Base-by-base conservation (phyloP, 2,888 invertebrate species). In the Loripinus fragilis region DNA sequence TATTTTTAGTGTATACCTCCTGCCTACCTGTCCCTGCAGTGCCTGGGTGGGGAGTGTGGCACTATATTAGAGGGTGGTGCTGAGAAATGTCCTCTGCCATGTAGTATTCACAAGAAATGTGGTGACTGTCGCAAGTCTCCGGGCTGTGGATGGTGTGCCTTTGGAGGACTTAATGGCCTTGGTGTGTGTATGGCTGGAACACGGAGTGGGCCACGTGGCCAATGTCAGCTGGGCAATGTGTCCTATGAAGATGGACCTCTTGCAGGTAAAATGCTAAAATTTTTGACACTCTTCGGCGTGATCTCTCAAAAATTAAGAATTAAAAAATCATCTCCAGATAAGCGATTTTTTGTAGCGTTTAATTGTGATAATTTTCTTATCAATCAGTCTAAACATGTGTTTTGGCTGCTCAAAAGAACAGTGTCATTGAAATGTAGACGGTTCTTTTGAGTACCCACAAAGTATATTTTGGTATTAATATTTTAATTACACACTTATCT, bases 111-210 rank as follows among this genome's bases (percentile, higher is more conserved):
- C 90, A 96, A 95, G 7, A 97, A 97, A 91, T 98, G 98, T 90
- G 96, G 97, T 0, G 96, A 96, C 45, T 98, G 98, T 91, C 94
- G 98, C 65, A 95, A 96, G 83, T 96, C 97, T 89, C 97, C 97
- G 0, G 97, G 97, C 89, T 98, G 98, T 91, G 98, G 98, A 15
- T 99, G 98, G 98, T 98, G 98, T 93, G 96, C 97, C 0, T 88
- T 92, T 33, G 91, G 91, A 2, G 65, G 96, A 95, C 90, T 83
- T 71, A 90, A 91, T 73, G 95, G 95, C 0, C 87, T 92, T 74
- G 98, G 98, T n/a, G 95, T 97, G 7, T 98, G 98, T 89, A 96
- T 97, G 0, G 96, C 97, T 92, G 98, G 98, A 0, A 97, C 97
- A 0, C 95, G 96, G 70, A 94, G 94, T 83, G 95, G 95, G 7